Base-by-base conservation (phyloP, 2,113 vertebrate genomes). In the Bombycilla garrulus region DNA sequence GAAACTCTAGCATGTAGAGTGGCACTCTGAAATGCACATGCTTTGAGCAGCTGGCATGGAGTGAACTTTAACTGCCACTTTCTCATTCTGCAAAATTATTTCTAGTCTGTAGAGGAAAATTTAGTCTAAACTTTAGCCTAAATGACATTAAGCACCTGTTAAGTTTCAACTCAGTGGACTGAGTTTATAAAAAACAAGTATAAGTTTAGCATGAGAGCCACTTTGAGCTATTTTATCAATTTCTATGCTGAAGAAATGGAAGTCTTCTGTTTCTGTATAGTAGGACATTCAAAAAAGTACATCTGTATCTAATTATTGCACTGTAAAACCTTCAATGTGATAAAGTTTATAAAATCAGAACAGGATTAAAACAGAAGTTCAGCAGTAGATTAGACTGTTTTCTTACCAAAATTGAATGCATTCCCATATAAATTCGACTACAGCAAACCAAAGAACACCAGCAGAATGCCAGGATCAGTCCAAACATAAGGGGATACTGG, bases 321-420 rank as follows among this genome's bases (percentile, higher is more conserved):
- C 14, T 33, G 12, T 61, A 82, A 95, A 91, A 82, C 15, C 7
- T 80, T 12, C 35, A 74, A 4, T 29, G 47, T 26, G 36, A 70
- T 15, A 6, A 78, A 73, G 25, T 5, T 79, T 47, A 78, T 17
- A 15, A 81, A 87, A 79, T 35, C 15, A 66, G 42, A 95, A 72
- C 11, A 70, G 24, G 24, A 82, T 78, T 53, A 65, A 69, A 74
- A 36, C 10, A 60, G 6, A 71, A 81, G 22, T 56, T 80, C 54
- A 81, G 79, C 25, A 65, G 48, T 23, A 69, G 54, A 45, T 86
- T 23, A 60, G 47, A 91, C 19, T 18, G 45, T 90, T 94, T 95
- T 65, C 99, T 98, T 98, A 99, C 99, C 99, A 99, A 98, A 94
- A 99, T 97, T 7, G 99, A 99, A 98, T 99, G 99, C 99, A 99